Conservation (phyloP, 2,888 invertebrate species). For the Aspidapion aeneum region DNA sequence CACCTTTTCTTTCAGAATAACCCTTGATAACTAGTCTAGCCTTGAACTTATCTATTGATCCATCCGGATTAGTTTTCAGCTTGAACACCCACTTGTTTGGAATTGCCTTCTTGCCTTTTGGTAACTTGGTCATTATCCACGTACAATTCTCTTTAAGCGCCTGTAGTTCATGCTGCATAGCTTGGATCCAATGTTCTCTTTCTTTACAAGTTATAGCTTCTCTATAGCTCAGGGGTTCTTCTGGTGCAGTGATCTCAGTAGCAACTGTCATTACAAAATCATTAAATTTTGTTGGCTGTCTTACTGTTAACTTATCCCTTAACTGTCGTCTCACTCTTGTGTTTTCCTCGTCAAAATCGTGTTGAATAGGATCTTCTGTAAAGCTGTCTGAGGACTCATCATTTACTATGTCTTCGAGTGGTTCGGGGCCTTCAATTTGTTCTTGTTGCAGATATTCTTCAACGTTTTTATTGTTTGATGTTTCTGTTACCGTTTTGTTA, state of each 20-base stretch:
- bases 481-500: background rate
- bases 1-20: background rate
- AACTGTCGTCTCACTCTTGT: background rate
- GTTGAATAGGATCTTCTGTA: background rate
- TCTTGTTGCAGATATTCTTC: background rate
- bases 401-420: background rate
- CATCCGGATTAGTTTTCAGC: background rate
- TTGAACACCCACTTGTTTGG: background rate
- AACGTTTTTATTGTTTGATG: background rate
- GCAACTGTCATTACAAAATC: background rate
- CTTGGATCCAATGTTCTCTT: background rate
- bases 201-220: background rate
- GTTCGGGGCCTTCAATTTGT: background rate
- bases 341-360: background rate
- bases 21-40: background rate
- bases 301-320: background rate
- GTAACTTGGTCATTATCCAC: background rate
- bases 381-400: too few relatives aligned
- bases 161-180: background rate
- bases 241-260: background rate
- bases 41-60: background rate
- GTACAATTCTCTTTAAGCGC: background rate
- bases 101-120: background rate
- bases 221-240: background rate
- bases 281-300: background rate